A percentile compares a stretch with the other conserved stretches of the same genome.
phyloP scores from a whole-genome alignment of 2,797 vertebrate species.

The Florisuga fusca region DNA sequence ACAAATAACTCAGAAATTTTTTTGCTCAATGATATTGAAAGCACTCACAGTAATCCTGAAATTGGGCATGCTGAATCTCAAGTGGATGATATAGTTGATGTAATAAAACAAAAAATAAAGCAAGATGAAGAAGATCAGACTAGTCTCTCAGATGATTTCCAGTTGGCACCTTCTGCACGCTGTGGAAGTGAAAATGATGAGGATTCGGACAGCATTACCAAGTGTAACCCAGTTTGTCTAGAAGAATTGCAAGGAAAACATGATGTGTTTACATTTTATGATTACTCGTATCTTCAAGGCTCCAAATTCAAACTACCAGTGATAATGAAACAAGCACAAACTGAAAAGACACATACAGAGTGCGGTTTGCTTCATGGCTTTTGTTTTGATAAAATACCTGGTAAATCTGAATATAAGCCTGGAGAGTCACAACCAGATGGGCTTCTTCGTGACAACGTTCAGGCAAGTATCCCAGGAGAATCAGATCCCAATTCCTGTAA shows the following conservation, averaged over 20 bases:
- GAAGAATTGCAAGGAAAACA: conserved; percentile 78
- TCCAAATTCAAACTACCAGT: conserved; percentile 80
- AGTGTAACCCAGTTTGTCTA: conserved; percentile 55
- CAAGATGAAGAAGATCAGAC: conserved; percentile 58
- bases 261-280: conserved; percentile 81
- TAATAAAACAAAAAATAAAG: conserved; percentile 74
- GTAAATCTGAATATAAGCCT: conserved; percentile 74
- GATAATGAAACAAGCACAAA: conserved; percentile 75
- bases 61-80: conserved; percentile 65
- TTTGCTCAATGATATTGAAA: conserved; percentile 77
- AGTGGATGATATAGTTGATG: conserved; percentile 53
- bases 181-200: conserved; percentile 73
- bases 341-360: conserved; percentile 72
- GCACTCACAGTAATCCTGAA: conserved; percentile 71
- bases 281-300: conserved; percentile 84
- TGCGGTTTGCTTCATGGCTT: conserved; percentile 69
- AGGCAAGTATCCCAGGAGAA: conserved; percentile 62
- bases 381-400: conserved; percentile 79
- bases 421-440: conserved; percentile 67
- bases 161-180: conserved; percentile 60
- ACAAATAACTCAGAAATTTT: conserved; percentile 85
- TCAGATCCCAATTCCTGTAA: conserved; percentile 68
- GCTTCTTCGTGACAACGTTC: conserved; percentile 56
- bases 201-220: conserved; percentile 66
- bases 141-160: conserved; percentile 68